Evolutionary conservation across 2,797 vertebrate genomes (phyloP).

Genomic region (Halcyon leucocephala): DNA sequence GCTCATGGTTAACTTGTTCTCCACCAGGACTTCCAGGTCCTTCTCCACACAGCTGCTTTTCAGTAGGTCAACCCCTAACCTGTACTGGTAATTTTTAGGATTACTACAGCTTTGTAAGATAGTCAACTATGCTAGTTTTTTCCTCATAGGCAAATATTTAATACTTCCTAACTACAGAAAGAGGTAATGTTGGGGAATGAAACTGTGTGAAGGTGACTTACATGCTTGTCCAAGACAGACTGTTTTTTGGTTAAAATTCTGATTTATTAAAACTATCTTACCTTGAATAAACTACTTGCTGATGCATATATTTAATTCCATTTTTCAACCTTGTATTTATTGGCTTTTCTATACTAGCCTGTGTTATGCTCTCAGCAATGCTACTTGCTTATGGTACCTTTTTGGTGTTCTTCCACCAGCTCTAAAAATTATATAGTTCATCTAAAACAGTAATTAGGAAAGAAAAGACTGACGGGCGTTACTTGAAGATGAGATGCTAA

Average conservation of each 20-base stretch:
- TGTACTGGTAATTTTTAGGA: not conserved
- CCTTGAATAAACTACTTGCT: not conserved
- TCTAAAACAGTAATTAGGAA: slow-evolving; percentile 20
- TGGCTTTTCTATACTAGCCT: not conserved
- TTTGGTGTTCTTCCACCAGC: slow-evolving; percentile 13
- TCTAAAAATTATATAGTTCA: slow-evolving; percentile 14
- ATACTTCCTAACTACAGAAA: not conserved
- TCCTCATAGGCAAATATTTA: not conserved
- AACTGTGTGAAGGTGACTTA: not conserved
- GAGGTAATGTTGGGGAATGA: not conserved
- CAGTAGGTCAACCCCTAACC: no score
- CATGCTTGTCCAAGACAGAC: not conserved
- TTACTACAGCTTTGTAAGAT: not conserved
- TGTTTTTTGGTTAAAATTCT: not conserved
- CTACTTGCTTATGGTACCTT: not conserved
- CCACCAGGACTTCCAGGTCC: no score
- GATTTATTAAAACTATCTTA: slow-evolving; percentile 20
- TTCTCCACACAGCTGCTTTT: no score
- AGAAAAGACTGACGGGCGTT: slow-evolving; percentile 26
- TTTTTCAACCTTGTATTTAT: not conserved
- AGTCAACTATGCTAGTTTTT: not conserved
- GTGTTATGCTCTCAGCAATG: not conserved
- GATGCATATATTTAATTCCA: slow-evolving; percentile 1
- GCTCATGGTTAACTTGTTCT: no score
- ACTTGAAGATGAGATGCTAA: not conserved